A percentile compares a stretch with the other conserved stretches of the same genome.
phyloP scores from a whole-genome alignment of 2,113 vertebrate genomes.

The Craseonycteris thonglongyai region DNA sequence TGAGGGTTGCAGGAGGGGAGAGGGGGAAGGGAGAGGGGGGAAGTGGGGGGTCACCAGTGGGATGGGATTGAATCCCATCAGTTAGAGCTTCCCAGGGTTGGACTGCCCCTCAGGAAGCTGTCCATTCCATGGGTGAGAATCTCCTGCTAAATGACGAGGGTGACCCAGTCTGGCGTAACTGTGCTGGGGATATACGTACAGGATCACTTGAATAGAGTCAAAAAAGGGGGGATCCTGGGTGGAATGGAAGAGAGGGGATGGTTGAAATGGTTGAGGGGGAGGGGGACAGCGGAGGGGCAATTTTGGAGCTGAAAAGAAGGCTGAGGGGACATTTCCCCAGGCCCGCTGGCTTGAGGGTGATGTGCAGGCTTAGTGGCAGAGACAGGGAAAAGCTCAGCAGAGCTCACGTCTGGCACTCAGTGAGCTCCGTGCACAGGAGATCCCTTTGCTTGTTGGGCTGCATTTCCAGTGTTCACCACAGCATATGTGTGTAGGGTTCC shows the following conservation, averaged over 20 bases:
- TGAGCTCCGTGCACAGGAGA: fast-evolving
- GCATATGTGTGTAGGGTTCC: not conserved
- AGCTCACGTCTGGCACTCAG: fast-evolving
- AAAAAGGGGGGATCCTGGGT: not conserved
- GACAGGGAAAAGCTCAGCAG: not conserved
- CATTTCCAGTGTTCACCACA: not conserved
- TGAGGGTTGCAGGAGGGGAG: not conserved
- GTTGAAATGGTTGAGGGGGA: not conserved
- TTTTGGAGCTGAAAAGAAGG: not conserved
- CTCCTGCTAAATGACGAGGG: not conserved
- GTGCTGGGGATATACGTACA: not conserved
- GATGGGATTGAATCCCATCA: not conserved
- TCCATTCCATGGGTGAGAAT: not conserved
- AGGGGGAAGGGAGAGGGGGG: not conserved
- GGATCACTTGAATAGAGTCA: not conserved
- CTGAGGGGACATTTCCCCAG: not conserved
- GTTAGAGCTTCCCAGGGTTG: not conserved
- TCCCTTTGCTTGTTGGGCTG: not conserved
- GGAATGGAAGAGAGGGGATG: not conserved
- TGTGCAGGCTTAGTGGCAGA: not conserved
- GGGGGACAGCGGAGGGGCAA: not conserved
- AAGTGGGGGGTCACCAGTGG: too few species aligned
- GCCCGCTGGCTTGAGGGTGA: not conserved
- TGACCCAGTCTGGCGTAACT: not conserved
- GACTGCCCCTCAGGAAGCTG: not conserved